phyloP scores from a whole-genome alignment of 2,113 vertebrate genomes.

The Pseudorectes ferrugineus region DNA sequence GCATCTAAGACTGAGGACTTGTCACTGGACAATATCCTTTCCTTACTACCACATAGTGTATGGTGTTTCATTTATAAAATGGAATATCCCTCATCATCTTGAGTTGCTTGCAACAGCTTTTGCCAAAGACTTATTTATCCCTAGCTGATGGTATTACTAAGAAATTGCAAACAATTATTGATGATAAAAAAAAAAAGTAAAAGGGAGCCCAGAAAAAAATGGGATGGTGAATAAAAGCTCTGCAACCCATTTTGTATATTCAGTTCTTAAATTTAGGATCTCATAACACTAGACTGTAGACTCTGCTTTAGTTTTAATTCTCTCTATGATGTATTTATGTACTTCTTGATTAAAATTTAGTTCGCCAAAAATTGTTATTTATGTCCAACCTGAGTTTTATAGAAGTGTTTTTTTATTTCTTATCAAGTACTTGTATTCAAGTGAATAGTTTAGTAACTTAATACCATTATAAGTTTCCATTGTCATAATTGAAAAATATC shows the following conservation, averaged over 20 bases:
- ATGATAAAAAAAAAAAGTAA: not conserved
- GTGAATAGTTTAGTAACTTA: not conserved
- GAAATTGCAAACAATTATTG: not conserved
- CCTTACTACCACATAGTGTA: not conserved
- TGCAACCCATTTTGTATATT: not conserved
- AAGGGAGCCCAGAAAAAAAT: not conserved
- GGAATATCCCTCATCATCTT: not conserved
- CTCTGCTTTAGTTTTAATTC: not conserved
- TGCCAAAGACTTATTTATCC: not conserved
- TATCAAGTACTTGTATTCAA: not conserved
- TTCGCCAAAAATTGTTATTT: not conserved
- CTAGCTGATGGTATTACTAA: not conserved
- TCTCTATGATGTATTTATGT: not conserved
- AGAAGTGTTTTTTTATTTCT: not conserved
- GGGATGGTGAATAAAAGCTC: fast-evolving
- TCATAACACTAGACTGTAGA: not conserved
- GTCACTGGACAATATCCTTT: not conserved
- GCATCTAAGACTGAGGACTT: not conserved
- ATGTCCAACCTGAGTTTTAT: not conserved
- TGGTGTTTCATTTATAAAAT: not conserved
- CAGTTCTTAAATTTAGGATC: not conserved
- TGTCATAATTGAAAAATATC: not conserved
- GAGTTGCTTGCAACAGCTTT: not conserved
- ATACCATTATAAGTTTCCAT: not conserved
- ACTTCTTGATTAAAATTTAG: not conserved